Base-by-base conservation (phyloP, 2,888 invertebrate genomes). In the Cephus runcator region DNA sequence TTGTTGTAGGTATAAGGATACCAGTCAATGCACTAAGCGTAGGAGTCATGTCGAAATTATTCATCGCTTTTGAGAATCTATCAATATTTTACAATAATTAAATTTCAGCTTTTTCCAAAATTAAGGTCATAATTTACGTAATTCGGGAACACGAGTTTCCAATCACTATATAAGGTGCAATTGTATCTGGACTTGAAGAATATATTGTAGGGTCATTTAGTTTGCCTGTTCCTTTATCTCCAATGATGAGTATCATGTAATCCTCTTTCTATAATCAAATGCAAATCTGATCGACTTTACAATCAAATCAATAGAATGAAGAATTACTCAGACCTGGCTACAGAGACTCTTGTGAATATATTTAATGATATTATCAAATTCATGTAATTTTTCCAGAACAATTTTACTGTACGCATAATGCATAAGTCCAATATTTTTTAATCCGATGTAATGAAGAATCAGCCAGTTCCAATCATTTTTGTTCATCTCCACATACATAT, bases 391-490 rank as follows among this genome's bases (percentile, higher is more conserved):
- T 56, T 56, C 56, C 23, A 56, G 56, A 56, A 56, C 56, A 56
- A 23, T 23, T 56, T 56, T 56, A 56, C 56, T 56, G 9, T 56
- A 23, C 56, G 56, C 56, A 56, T 56, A 56, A 56, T 56, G 9
- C 23, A 2, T 9, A 9, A 56, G 56, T 9, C 34, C n/a, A 34
- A 77, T 35, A 73, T 36, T 30, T 11, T 77, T 73, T 11, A 73
- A 23, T 15, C 76, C 68, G 11, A 56, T 34, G 30, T 77, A 77
- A 73, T 77, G 76, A 73, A 77, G 68, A 34, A 77, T n/a, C 15
- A 56, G 73, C 76, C 76, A 77, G 35, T 77, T 40, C 76, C 76
- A 77, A 73, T 73, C 73, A 33, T 56, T 68, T 40, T 77, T n/a
- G 30, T 73, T 11, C 56, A 77, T 34, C 56, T 73, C 76, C 23